Conservation (phyloP, 2,888 invertebrate genomes). For the Norana najaformis region DNA sequence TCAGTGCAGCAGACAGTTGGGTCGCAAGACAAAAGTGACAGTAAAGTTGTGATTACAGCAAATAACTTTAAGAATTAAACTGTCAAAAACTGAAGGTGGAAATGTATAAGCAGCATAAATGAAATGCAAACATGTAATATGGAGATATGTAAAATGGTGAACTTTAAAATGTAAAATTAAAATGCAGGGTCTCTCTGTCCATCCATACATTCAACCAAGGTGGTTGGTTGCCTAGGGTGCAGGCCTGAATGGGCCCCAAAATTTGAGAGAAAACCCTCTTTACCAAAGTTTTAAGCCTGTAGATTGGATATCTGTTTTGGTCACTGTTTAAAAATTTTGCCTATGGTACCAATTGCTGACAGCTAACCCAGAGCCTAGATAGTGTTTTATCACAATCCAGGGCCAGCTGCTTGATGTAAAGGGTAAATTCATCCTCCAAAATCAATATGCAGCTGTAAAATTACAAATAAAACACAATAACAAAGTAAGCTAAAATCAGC, state of each 20-base stretch:
- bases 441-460: not conserved
- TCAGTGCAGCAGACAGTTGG: not conserved
- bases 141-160: not conserved
- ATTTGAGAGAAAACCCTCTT: not conserved
- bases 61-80: not conserved
- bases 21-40: not conserved
- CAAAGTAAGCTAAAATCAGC: not conserved
- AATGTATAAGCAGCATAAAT: not conserved
- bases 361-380: too few species aligned
- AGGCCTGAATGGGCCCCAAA: not conserved
- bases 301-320: not conserved
- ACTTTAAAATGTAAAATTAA: not conserved
- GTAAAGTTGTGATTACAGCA: not conserved
- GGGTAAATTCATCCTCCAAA: not conserved
- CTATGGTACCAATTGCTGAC: not conserved
- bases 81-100: not conserved
- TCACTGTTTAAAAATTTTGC: not conserved
- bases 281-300: not conserved
- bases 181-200: not conserved
- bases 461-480: not conserved
- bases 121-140: not conserved
- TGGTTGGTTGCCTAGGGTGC: not conserved
- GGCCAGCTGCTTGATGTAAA: not conserved
- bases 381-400: not conserved
- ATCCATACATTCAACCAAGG: not conserved